Base-by-base conservation (phyloP, 1,140 invertebrate genomes). In the Vanessa tameamea region DNA sequence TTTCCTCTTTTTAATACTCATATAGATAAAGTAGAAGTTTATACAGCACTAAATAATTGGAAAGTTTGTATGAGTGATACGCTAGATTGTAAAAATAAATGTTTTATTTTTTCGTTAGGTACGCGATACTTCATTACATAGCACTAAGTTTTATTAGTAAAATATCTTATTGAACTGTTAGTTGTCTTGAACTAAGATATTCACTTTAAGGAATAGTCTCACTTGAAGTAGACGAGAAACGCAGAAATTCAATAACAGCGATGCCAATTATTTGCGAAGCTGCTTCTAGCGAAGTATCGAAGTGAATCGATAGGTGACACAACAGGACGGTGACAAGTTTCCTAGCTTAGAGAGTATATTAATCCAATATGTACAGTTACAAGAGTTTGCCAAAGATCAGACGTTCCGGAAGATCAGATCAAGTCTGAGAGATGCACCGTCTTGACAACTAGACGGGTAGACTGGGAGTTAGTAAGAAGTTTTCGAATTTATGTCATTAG, bases 191-290 rank as follows among this genome's bases (percentile, higher is more conserved):
- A 43, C 9, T 43, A 43, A 43, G 8, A 9, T 43, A 43, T 43
- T 9, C 37, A 43, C 37, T 9, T 9, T 11, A 43, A 43, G 37
- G 37, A 11, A 43, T n/a, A n/a, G 6, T 51, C 14, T 20, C n/a
- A 16, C 16, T 20, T 16, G 51, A 37, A 61, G 31, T 61, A 61
- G 31, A 23, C 31, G 23, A 61, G 11, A 57, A 37, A 61, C 57
- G 13, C 5, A 9, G 53, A 57, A 37, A 61, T 61, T 61, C 57
- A 37, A 61, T 61, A 43, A 43, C 57, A 61, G 37, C 2, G 3
- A 61, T 15, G 16, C 57, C 31, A 61, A 61, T 61, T 61, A 61
- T 61, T 37, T 37, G n/a, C 57, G 43, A 59, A 59, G 26, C 14
- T 26, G 55, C 23, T 59, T 26, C 23, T 2, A 14, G 23, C 57